Evolutionary conservation across 2,797 vertebrate species (phyloP).

Genomic region (Tolypeutes matacus): DNA sequence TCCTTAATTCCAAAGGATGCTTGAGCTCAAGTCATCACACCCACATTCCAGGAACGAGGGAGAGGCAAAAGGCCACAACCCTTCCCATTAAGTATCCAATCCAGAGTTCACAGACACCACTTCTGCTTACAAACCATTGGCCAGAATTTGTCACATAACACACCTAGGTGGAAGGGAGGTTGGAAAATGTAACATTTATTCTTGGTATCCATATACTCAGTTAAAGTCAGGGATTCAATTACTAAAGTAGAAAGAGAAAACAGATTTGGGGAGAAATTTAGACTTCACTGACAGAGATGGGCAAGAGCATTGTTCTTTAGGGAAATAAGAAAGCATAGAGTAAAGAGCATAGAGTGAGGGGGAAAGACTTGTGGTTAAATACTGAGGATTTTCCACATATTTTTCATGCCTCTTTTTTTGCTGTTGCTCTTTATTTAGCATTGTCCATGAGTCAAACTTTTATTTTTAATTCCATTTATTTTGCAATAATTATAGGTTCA

Average conservation of each 20-base stretch:
- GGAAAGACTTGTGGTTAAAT: too few relatives aligned
- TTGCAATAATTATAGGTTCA: neutral
- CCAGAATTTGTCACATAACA: neutral
- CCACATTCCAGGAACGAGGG: neutral
- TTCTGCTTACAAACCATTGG: neutral
- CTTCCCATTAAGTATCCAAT: neutral
- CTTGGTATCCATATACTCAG: neutral
- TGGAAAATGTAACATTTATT: neutral
- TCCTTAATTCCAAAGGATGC: neutral
- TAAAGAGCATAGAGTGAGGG: accelerated
- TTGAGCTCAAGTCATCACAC: neutral
- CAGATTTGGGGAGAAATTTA: accelerated
- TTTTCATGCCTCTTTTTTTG: too few relatives aligned
- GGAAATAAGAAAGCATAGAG: accelerated
- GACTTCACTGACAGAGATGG: neutral
- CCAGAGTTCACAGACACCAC: neutral
- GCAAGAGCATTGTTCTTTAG: accelerated
- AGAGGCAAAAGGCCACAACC: neutral
- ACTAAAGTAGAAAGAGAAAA: neutral
- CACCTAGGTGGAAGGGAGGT: neutral
- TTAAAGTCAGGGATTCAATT: neutral
- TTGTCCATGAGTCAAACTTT: neutral
- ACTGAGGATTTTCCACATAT: accelerated
- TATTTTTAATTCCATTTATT: neutral
- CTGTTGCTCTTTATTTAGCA: neutral